These are phyloP conservation scores for Acrossocheilus wenchowensis DNA, from an alignment of 2,797 vertebrate species.

Conservation along the genomic window DNA sequence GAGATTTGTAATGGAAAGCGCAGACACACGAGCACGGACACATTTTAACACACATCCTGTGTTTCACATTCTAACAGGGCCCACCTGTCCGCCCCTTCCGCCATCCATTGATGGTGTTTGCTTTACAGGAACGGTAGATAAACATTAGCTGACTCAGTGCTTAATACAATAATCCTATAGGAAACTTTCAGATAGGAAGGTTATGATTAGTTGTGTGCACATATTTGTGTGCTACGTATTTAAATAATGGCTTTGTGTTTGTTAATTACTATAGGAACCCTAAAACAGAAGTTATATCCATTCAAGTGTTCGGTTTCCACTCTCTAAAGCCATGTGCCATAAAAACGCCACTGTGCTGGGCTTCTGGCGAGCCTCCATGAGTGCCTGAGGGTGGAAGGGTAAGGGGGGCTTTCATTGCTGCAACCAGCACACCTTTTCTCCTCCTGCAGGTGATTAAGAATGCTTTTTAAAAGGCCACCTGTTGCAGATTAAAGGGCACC, in stretches of 20 bases:
- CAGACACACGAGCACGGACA: constrained; percentile 43
- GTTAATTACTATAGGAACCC: constrained; percentile 9
- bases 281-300: constrained; percentile 14
- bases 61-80: constrained; percentile 54
- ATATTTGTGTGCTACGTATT: neutral
- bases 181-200: constrained; percentile 1
- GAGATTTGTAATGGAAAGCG: constrained; percentile 51
- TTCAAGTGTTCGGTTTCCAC: constrained; percentile 45
- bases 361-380: constrained; percentile 69
- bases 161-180: constrained; percentile 29
- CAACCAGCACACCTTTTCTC: constrained; percentile 62
- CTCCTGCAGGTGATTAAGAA: constrained; percentile 79
- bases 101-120: constrained; percentile 32
- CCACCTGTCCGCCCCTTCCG: constrained; percentile 48
- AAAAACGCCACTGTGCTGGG: constrained; percentile 66
- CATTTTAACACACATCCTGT: constrained; percentile 53
- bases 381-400: constrained; percentile 66
- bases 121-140: constrained; percentile 35
- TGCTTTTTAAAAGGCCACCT: constrained; percentile 82
- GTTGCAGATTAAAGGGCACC: constrained; percentile 84
- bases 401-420: constrained; percentile 68
- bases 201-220: neutral
- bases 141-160: constrained; percentile 42
- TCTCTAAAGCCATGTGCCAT: constrained; percentile 68
- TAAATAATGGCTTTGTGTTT: neutral